Conservation (phyloP, 2,888 invertebrate genomes). For the Halictus ligatus region DNA sequence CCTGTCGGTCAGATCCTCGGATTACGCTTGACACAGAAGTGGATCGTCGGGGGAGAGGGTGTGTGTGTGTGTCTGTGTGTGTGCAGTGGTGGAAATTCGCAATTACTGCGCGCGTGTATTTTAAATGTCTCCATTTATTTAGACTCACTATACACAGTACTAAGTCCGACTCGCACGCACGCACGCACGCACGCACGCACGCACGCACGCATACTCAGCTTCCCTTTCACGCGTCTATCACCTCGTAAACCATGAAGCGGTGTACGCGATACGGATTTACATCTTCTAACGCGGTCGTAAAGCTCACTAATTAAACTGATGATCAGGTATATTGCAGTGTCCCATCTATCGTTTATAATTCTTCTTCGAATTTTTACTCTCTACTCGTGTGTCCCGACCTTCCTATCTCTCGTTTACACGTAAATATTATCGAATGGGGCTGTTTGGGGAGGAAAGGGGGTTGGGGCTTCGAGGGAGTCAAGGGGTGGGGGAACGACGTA, state of each 20-base stretch:
- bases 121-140: conserved; percentile 82
- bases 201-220: conserved; percentile 11
- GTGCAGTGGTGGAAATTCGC: background rate
- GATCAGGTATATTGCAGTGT: conserved; percentile 84
- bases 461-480: background rate
- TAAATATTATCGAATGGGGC: conserved; percentile 52
- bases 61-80: background rate
- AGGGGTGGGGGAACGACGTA: conserved; percentile 46
- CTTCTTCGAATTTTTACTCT: conserved; percentile 35
- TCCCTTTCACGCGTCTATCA: conserved; percentile 64
- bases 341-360: conserved; percentile 77
- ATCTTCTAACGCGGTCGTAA: conserved; percentile 78
- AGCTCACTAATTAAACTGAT: conserved; percentile 82
- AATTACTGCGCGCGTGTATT: conserved; percentile 45
- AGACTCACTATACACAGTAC: conserved; percentile 80
- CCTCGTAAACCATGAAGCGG: conserved; percentile 60
- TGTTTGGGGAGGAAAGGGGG: background rate
- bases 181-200: background rate
- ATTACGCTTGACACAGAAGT: background rate
- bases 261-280: conserved; percentile 67
- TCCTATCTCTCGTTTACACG: conserved; percentile 63
- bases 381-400: conserved; percentile 71
- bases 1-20: conserved; percentile 10
- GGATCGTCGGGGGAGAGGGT: background rate
- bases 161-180: conserved; percentile 57